Conservation (phyloP, 92 coral and sea anemone species). For the Phymanthus crucifer region DNA sequence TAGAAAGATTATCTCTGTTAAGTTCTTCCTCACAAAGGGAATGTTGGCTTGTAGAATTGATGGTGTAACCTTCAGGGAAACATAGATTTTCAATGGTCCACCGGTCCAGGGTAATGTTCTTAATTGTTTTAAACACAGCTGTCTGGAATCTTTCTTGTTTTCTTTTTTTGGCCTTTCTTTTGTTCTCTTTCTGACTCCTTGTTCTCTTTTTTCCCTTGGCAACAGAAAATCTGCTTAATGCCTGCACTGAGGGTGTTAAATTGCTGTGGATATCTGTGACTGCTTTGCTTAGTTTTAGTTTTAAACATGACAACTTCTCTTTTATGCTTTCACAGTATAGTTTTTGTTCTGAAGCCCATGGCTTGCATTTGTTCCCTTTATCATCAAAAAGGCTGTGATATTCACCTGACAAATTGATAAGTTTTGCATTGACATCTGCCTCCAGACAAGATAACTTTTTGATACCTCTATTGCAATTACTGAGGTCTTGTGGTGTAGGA, state of each 20-base stretch:
- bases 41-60: too few relatives aligned
- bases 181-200: background rate
- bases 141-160: conserved; percentile 2
- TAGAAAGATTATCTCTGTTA: too few relatives aligned
- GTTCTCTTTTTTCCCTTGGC: background rate
- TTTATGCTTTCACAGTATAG: background rate
- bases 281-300: background rate
- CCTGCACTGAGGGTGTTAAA: conserved; percentile 27
- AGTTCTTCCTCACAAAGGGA: too few relatives aligned
- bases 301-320: background rate
- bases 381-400: background rate
- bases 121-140: conserved; percentile 18
- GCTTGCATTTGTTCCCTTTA: background rate
- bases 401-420: background rate
- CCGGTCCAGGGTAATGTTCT: background rate
- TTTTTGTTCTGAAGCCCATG: conserved; percentile 2
- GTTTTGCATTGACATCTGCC: background rate
- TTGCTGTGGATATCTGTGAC: background rate
- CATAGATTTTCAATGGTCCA: background rate
- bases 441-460: conserved; percentile 21
- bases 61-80: background rate
- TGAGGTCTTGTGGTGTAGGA: conserved; percentile 5
- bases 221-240: conserved; percentile 16
- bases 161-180: background rate
- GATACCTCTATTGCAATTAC: conserved; percentile 42